phyloP scores from a whole-genome alignment of 2,797 vertebrate species.

The Capromys pilorides region DNA sequence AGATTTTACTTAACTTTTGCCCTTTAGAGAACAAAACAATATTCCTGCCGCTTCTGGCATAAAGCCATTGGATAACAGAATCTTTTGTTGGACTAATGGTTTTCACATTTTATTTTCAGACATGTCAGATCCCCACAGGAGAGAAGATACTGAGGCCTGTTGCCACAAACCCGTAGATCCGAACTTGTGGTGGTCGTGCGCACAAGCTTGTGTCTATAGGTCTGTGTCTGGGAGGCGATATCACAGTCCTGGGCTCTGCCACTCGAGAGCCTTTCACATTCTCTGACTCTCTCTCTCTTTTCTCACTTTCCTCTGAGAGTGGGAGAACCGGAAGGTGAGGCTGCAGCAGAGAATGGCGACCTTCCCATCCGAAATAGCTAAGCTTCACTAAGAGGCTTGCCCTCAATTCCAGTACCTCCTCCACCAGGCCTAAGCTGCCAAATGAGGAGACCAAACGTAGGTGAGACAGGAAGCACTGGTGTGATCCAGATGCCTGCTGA shows the following conservation, averaged over 20 bases:
- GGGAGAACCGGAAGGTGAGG: background rate
- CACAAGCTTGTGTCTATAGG: conserved; percentile 99
- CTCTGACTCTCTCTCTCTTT: background rate
- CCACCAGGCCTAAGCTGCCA: conserved; percentile 16
- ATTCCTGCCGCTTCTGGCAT: conserved; percentile 9
- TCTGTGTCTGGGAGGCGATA: conserved; percentile 94
- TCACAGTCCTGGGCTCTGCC: conserved; percentile 67
- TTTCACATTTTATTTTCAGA: conserved; percentile 79
- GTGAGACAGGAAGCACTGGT: conserved; percentile 12
- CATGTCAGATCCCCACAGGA: conserved; percentile 67
- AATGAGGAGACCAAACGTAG: conserved; percentile 44
- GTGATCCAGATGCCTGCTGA: background rate
- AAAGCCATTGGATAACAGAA: background rate
- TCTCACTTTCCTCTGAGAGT: background rate
- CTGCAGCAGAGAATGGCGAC: conserved; percentile 26
- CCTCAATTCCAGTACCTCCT: background rate
- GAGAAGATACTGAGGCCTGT: conserved; percentile 88
- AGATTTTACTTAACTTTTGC: background rate
- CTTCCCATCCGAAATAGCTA: conserved; percentile 38
- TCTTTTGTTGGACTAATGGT: conserved; percentile 69
- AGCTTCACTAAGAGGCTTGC: background rate
- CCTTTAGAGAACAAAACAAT: background rate
- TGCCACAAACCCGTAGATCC: conserved; percentile 99
- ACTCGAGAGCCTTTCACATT: background rate
- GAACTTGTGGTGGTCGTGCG: conserved; percentile 96